phyloP scores from a whole-genome alignment of 2,888 invertebrate species.

The Calameuta filiformis region DNA sequence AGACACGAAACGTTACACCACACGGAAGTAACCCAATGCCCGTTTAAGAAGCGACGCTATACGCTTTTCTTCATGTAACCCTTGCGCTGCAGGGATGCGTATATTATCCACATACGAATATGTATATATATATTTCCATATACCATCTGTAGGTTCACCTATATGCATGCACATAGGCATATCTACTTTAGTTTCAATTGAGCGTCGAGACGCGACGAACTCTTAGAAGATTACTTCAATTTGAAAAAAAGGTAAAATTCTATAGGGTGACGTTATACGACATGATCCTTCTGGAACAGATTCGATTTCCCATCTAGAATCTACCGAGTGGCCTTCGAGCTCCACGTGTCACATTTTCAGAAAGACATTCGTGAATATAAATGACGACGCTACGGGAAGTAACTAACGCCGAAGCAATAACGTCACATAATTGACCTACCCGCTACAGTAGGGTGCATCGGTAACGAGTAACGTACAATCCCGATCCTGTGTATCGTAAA shows the following conservation, averaged over 20 bases:
- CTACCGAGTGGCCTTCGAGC: neutral
- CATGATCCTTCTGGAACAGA: neutral
- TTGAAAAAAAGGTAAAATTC: neutral
- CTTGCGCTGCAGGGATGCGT: neutral
- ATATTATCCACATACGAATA: neutral
- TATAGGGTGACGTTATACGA: neutral
- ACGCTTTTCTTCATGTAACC: neutral
- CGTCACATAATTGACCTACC: neutral
- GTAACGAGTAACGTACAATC: neutral
- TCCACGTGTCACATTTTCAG: neutral
- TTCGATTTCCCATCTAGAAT: neutral
- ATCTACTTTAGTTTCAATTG: slow-evolving; percentile 1
- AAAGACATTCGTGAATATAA: neutral
- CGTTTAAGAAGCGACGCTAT: neutral
- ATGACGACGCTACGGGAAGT: neutral
- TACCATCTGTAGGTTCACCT: neutral
- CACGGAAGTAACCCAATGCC: slow-evolving; percentile 24
- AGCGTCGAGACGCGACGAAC: neutral
- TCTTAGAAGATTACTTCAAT: neutral
- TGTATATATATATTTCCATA: neutral
- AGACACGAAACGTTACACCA: slow-evolving; percentile 12
- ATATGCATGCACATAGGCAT: neutral
- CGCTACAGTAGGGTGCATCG: too few species aligned
- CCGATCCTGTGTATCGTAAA: neutral
- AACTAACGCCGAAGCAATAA: neutral